A percentile compares a stretch with the other conserved stretches of the same genome.
These are phyloP conservation scores for Malthinus seriepunctatus DNA, from an alignment of 2,888 invertebrate species.

Conservation along the genomic window DNA sequence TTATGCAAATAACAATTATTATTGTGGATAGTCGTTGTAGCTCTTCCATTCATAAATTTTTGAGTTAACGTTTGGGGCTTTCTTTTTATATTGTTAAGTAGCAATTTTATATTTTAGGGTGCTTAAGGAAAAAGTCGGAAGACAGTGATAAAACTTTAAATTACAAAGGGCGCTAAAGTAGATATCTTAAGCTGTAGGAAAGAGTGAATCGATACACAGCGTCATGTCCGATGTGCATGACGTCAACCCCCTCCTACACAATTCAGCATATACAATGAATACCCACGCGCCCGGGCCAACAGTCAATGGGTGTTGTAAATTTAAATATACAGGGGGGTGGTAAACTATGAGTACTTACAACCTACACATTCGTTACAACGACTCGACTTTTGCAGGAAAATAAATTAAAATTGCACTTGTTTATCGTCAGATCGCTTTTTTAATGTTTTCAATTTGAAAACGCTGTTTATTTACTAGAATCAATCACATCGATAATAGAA, in stretches of 20 bases:
- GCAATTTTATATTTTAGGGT: neutral
- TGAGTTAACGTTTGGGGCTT: too few relatives aligned
- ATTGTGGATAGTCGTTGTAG: too few relatives aligned
- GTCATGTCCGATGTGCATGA: constrained; percentile 42
- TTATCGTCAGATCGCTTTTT: neutral
- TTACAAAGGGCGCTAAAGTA: constrained; percentile 24
- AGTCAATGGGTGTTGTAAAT: constrained; percentile 36
- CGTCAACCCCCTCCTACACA: constrained; percentile 32
- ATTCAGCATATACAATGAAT: constrained; percentile 31
- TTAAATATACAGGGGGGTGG: constrained; percentile 16
- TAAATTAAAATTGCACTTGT: neutral
- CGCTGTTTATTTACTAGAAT: too few relatives aligned
- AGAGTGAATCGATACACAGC: constrained; percentile 42
- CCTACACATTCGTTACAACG: neutral
- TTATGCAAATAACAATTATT: too few relatives aligned
- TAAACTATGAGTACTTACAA: constrained; percentile 10
- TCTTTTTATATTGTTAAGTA: too few relatives aligned
- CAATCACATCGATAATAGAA: too few relatives aligned
- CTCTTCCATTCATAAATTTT: too few relatives aligned
- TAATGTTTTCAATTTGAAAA: too few relatives aligned
- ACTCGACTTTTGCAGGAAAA: constrained; percentile 10
- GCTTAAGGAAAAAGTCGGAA: constrained; percentile 13
- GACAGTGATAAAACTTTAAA: constrained; percentile 21
- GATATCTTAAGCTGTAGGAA: constrained; percentile 10
- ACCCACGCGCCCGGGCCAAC: constrained; percentile 33